Percentiles rank a stretch among this genome's conserved stretches.
phyloP scores from a whole-genome alignment of 2,888 invertebrate species.

The Phortica magna region DNA sequence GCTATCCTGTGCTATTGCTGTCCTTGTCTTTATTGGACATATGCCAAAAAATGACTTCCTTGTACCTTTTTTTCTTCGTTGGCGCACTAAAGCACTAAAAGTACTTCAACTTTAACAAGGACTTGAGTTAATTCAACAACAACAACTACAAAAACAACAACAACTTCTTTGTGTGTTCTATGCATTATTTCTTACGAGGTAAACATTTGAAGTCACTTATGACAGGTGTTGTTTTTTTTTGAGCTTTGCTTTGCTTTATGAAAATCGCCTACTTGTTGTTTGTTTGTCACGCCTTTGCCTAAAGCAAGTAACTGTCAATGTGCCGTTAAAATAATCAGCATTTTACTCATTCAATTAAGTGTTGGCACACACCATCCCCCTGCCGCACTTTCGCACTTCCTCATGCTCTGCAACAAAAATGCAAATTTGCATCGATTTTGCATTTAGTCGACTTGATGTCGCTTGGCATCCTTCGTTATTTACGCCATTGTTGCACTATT shows the following conservation, averaged over 20 bases:
- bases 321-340: not conserved
- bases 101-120: not conserved
- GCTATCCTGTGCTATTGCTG: conserved; percentile 43
- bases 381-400: not conserved
- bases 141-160: not conserved
- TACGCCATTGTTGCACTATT: not conserved
- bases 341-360: not conserved
- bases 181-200: not conserved
- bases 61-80: not conserved
- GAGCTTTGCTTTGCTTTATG: not conserved
- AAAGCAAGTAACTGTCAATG: not conserved
- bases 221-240: not conserved
- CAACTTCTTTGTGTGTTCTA: not conserved
- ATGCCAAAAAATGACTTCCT: conserved; percentile 51
- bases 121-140: conserved; percentile 4
- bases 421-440: not conserved
- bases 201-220: conserved; percentile 1
- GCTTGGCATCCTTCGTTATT: not conserved
- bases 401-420: not conserved
- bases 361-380: not conserved
- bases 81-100: not conserved
- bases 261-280: not conserved
- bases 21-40: conserved; percentile 53
- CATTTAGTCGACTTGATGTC: not conserved
- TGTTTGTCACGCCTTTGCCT: not conserved